Evolutionary conservation across 2,888 invertebrate genomes (phyloP).

Genomic region (Herminia tarsipennalis): DNA sequence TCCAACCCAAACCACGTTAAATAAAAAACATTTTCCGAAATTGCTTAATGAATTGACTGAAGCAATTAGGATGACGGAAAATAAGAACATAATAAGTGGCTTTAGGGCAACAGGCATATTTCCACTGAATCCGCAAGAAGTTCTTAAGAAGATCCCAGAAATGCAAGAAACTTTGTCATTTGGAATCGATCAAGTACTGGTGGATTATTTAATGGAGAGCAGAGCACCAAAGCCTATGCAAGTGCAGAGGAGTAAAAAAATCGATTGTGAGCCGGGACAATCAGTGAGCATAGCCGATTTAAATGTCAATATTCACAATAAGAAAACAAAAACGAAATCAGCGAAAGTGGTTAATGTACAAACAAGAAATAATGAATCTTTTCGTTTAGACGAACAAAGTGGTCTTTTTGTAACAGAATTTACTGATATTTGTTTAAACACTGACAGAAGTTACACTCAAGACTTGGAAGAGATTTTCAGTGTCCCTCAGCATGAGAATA

Average conservation of each 20-base stretch:
- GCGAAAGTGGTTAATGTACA: too few species aligned
- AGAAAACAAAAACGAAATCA: too few species aligned
- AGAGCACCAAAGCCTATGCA: slow-evolving; percentile 1
- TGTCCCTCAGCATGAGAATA: too few species aligned
- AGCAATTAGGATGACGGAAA: slow-evolving; percentile 6
- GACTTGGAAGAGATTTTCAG: too few species aligned
- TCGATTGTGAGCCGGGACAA: too few species aligned
- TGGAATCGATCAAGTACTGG: not conserved
- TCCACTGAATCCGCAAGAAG: not conserved
- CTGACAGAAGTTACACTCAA: too few species aligned
- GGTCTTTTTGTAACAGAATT: too few species aligned
- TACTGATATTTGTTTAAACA: too few species aligned
- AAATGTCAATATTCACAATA: too few species aligned
- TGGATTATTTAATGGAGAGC: slow-evolving; percentile 7
- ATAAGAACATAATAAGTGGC: slow-evolving; percentile 8
- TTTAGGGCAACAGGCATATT: slow-evolving; percentile 11
- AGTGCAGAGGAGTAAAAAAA: slow-evolving; percentile 4
- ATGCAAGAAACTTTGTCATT: not conserved
- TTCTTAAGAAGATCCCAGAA: not conserved
- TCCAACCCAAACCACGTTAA: not conserved
- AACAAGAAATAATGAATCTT: too few species aligned
- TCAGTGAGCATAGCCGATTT: too few species aligned
- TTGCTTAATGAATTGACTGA: not conserved
- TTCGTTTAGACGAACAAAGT: too few species aligned
- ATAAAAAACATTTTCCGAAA: slow-evolving; percentile 6